These are phyloP conservation scores for Dreissena polymorpha DNA, from an alignment of 1,140 invertebrate genomes.

Conservation along the genomic window DNA sequence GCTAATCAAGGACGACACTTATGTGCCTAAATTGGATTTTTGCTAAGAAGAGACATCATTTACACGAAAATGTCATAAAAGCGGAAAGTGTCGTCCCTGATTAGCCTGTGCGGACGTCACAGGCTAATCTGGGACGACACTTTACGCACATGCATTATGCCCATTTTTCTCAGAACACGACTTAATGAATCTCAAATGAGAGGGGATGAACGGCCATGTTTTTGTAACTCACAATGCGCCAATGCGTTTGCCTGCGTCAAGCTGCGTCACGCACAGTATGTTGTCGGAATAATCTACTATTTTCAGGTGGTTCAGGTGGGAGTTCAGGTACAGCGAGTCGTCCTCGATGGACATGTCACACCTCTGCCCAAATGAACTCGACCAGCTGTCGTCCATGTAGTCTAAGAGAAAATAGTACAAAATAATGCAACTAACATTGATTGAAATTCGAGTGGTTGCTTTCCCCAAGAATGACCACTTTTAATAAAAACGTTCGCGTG, in stretches of 20 bases:
- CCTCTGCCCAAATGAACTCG: constrained; percentile 39
- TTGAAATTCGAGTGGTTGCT: neutral
- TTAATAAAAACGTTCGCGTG: too few relatives aligned
- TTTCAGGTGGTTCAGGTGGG: constrained; percentile 31
- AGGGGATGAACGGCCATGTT: too few relatives aligned
- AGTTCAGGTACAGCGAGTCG: constrained; percentile 44
- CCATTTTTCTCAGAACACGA: too few relatives aligned
- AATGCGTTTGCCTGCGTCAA: constrained; percentile 25
- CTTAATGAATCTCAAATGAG: too few relatives aligned
- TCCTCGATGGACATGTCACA: constrained; percentile 33
- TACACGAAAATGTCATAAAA: too few relatives aligned
- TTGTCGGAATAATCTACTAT: constrained; percentile 30
- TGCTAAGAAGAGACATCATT: too few relatives aligned
- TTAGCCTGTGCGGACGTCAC: too few relatives aligned
- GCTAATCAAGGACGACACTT: too few relatives aligned
- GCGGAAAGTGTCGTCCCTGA: too few relatives aligned
- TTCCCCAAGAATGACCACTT: neutral
- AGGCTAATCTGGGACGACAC: too few relatives aligned
- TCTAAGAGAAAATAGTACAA: constrained; percentile 8
- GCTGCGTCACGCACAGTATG: constrained; percentile 22
- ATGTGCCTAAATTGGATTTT: too few relatives aligned
- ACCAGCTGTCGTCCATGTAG: constrained; percentile 52
- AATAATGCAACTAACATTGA: neutral
- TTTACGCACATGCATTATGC: too few relatives aligned
- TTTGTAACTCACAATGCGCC: constrained; percentile 30